These are phyloP conservation scores for Polyodon spathula DNA, from an alignment of 2,113 vertebrate genomes.

Conservation along the genomic window DNA sequence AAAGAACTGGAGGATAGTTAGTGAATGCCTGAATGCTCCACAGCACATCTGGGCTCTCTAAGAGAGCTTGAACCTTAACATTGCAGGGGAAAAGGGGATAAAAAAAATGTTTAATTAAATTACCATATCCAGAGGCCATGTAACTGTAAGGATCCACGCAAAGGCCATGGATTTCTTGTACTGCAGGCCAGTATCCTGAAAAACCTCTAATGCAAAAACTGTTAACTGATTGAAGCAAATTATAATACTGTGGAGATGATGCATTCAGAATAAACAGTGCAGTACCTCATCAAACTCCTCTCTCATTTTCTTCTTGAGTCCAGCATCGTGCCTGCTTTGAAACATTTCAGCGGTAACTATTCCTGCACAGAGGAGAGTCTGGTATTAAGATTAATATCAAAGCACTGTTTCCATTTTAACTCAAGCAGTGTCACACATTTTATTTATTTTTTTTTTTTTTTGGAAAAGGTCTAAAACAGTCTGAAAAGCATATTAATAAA, in stretches of 20 bases:
- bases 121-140: conserved; percentile 77
- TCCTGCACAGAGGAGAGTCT: conserved; percentile 45
- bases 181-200: conserved; percentile 71
- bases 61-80: too few relatives aligned
- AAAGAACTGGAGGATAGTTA: too few relatives aligned
- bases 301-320: conserved; percentile 74
- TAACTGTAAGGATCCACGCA: conserved; percentile 88
- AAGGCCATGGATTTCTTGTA: conserved; percentile 84
- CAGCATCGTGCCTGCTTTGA: conserved; percentile 60
- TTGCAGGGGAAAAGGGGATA: too few relatives aligned
- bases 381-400: neutral
- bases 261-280: neutral
- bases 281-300: conserved; percentile 79
- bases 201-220: neutral
- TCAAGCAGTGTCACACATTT: too few relatives aligned
- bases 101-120: neutral
- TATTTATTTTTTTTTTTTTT: too few relatives aligned
- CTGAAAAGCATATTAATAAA: too few relatives aligned
- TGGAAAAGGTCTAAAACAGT: too few relatives aligned
- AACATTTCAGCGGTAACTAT: conserved; percentile 85
- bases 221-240: neutral
- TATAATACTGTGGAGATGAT: neutral
- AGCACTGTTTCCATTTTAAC: neutral
- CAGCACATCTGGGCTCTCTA: too few relatives aligned
- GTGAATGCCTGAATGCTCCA: too few relatives aligned